These are phyloP conservation scores for Poecile atricapillus DNA, from an alignment of 2,113 vertebrate species.

Conservation along the genomic window DNA sequence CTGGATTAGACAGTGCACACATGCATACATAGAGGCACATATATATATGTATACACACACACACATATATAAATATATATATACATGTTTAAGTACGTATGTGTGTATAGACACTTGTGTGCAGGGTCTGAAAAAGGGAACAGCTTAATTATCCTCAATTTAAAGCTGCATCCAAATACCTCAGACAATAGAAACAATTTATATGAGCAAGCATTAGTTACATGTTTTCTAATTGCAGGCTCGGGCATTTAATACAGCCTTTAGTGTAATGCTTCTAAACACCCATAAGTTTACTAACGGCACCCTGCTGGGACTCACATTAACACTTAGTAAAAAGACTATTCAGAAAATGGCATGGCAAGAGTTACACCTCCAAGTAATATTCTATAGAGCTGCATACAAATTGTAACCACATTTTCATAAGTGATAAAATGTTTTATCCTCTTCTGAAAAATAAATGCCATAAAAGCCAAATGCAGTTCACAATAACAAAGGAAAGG, in stretches of 20 bases:
- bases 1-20: background rate
- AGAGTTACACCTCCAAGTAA: conserved; percentile 60
- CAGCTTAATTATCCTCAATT: background rate
- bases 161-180: background rate
- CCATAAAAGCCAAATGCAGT: conserved; percentile 18
- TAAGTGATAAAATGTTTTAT: conserved; percentile 65
- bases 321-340: conserved; percentile 57
- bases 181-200: conserved; percentile 13
- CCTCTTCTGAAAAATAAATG: conserved; percentile 48
- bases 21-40: background rate
- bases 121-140: background rate
- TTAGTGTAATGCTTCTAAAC: conserved; percentile 25
- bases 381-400: conserved; percentile 41
- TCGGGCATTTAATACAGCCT: background rate
- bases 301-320: conserved; percentile 44
- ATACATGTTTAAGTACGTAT: background rate
- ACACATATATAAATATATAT: fast-evolving
- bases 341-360: conserved; percentile 47
- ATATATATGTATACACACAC: too few relatives aligned
- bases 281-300: conserved; percentile 48
- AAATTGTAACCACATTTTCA: conserved; percentile 66
- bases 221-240: conserved; percentile 9
- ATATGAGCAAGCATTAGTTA: background rate
- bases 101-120: background rate
- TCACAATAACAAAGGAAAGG: conserved; percentile 21